Evolutionary conservation across 2,888 invertebrate species (phyloP), one percentile per base, ranked within the genome.

Genomic region (Pardosa pseudoannulata): DNA sequence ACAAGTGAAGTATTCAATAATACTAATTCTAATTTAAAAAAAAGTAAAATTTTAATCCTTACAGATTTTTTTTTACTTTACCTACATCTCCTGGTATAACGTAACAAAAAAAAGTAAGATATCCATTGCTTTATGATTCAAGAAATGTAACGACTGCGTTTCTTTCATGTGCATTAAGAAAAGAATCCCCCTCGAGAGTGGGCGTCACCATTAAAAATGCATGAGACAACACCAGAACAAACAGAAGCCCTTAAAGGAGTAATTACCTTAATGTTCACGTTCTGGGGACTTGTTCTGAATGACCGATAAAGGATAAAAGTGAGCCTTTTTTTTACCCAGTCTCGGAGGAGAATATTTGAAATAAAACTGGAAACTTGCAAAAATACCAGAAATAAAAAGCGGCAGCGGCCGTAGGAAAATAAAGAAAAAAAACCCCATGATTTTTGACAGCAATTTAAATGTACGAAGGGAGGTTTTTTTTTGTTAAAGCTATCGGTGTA

Each of bases 231-330:
- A 68, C 74, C 62, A 36, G 76, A 70, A 67, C 50, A 76, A 83
- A 72, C 82, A 72, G 46, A 83, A 76, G 65, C 29, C 46, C 64
- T 71, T 82, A 50, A 76, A 72, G 64, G 50, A 72, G 71, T 72
- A 76, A 83, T 83, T 83, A 83, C 39, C 75, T 82, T 76, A 72
- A 72, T 83, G 82, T 76, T 76, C 76, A 83, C 82, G 82, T 76
- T 67, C 76, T 2, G 23, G 23, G 56, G 16, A 19, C 56, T 56
- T 56, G 56, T 56, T 56, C 56, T 56, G 56, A 56, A 56, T 56
- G 56, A 23, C 56, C 56, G 56, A 56, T 56, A 23, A 56, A 23
- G 56, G 19, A 56, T 19, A 56, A 56, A 56, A 23, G 3, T 56
- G 1, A 16, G n/a, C 1, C 56, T 3, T 56, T 56, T 56, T 56